phyloP scores from a whole-genome alignment of 2,888 invertebrate species.

The Panopea generosa region DNA sequence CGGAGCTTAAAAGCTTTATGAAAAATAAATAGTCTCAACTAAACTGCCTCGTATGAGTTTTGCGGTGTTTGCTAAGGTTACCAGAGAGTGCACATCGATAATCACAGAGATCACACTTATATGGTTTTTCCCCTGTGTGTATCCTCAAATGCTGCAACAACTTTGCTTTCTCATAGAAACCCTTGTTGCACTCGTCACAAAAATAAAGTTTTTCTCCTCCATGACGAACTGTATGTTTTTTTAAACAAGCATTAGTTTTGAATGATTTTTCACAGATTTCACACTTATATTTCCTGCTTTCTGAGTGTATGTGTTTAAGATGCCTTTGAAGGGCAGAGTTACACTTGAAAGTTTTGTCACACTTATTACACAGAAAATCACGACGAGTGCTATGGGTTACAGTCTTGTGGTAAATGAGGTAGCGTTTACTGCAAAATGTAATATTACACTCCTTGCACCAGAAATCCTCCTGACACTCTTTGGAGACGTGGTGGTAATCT shows the following conservation, averaged over 20 bases:
- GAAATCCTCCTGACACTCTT: slow-evolving; percentile 22
- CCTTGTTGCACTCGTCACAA: slow-evolving; percentile 45
- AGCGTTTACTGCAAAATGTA: slow-evolving; percentile 49
- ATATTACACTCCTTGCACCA: slow-evolving; percentile 37
- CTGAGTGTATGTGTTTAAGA: slow-evolving; percentile 47
- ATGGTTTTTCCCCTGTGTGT: slow-evolving; percentile 50
- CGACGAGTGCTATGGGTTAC: slow-evolving; percentile 41
- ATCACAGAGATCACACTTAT: slow-evolving; percentile 43
- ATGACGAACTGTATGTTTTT: slow-evolving; percentile 39
- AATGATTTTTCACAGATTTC: slow-evolving; percentile 43
- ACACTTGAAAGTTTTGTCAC: slow-evolving; percentile 47
- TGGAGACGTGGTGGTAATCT: slow-evolving; percentile 39
- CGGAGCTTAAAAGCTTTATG: too few species aligned
- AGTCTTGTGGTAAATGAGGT: slow-evolving; percentile 46
- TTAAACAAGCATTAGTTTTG: slow-evolving; percentile 40
- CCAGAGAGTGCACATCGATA: slow-evolving; percentile 50
- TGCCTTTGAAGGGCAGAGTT: slow-evolving; percentile 34
- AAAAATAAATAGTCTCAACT: too few species aligned
- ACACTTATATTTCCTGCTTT: slow-evolving; percentile 26
- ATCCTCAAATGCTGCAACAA: slow-evolving; percentile 39
- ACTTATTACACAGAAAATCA: slow-evolving; percentile 39
- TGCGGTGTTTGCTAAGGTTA: slow-evolving; percentile 50
- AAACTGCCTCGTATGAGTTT: slow-evolving; percentile 24
- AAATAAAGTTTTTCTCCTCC: slow-evolving; percentile 31
- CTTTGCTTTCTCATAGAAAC: slow-evolving; percentile 48